Percentiles rank a stretch among this genome's conserved stretches.
Conservation (phyloP, 2,797 vertebrate genomes). For the Hypotaenidia philippensis region DNA sequence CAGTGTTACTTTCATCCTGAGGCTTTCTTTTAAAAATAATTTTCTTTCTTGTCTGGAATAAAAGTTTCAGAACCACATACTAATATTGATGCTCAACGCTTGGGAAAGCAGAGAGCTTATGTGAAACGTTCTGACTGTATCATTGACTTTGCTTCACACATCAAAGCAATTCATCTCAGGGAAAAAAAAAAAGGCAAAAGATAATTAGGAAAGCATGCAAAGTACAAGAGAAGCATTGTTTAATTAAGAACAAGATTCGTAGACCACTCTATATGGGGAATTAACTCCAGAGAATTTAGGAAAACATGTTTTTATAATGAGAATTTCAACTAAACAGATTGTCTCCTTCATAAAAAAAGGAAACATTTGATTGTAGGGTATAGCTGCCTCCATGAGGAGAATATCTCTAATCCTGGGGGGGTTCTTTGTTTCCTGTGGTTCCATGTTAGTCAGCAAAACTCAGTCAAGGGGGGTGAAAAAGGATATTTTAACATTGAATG, state of each 20-base stretch:
- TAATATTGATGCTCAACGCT: not conserved
- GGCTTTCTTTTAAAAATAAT: not conserved
- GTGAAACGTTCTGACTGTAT: constrained; percentile 15
- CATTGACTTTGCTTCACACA: constrained; percentile 19
- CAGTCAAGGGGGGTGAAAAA: not conserved
- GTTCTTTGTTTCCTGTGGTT: constrained; percentile 6
- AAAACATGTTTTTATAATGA: constrained; percentile 39
- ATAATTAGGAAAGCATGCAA: constrained; percentile 46
- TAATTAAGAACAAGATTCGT: constrained; percentile 53
- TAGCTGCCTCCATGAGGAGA: not conserved
- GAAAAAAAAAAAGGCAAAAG: not conserved
- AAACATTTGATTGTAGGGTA: not conserved
- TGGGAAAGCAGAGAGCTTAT: not conserved
- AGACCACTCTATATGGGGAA: constrained; percentile 1
- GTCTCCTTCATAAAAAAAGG: not conserved
- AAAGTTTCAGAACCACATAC: not conserved
- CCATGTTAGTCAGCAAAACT: constrained; percentile 19
- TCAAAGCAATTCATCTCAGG: not conserved
- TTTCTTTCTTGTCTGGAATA: not conserved
- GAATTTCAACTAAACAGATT: constrained; percentile 39
- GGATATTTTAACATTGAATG: not conserved
- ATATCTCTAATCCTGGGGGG: not conserved
- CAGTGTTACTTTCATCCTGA: not conserved
- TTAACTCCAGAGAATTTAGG: constrained; percentile 47
- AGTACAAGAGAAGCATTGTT: constrained; percentile 49